These are phyloP conservation scores for Dusona sp. DNA, from an alignment of 2,888 invertebrate species.

Conservation along the genomic window DNA sequence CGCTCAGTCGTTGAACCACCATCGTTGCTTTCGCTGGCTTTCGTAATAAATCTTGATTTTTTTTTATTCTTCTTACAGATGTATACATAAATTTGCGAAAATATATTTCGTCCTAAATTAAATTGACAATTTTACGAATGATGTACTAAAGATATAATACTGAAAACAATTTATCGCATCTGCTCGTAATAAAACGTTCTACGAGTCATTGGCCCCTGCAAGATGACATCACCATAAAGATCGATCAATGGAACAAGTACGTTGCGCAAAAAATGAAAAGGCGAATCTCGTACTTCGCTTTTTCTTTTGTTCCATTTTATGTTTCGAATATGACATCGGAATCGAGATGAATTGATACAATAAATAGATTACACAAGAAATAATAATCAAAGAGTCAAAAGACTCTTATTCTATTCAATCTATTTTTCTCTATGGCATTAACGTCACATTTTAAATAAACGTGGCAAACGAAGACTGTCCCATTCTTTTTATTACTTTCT, in stretches of 20 bases:
- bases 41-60: conserved; percentile 31
- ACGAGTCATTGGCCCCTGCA: conserved; percentile 26
- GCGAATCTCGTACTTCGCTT: not conserved
- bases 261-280: conserved; percentile 12
- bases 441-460: not conserved
- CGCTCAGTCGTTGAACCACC: conserved; percentile 30
- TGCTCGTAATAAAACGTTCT: conserved; percentile 15
- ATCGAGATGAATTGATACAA: not conserved
- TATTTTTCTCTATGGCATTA: not conserved
- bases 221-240: conserved; percentile 5
- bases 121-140: conserved; percentile 24
- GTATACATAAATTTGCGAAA: conserved; percentile 19
- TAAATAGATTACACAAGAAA: not conserved
- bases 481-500: not conserved
- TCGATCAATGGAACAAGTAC: conserved; percentile 21
- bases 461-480: not conserved
- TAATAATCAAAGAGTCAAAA: not conserved
- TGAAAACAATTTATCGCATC: conserved; percentile 24
- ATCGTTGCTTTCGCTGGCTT: conserved; percentile 20
- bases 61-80: not conserved
- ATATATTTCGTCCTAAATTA: not conserved
- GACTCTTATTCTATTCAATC: not conserved
- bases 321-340: not conserved
- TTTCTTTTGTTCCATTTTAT: not conserved
- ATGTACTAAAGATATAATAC: conserved; percentile 1